Base-by-base conservation (phyloP, 2,888 invertebrate species). In the Ceriagrion tenellum region DNA sequence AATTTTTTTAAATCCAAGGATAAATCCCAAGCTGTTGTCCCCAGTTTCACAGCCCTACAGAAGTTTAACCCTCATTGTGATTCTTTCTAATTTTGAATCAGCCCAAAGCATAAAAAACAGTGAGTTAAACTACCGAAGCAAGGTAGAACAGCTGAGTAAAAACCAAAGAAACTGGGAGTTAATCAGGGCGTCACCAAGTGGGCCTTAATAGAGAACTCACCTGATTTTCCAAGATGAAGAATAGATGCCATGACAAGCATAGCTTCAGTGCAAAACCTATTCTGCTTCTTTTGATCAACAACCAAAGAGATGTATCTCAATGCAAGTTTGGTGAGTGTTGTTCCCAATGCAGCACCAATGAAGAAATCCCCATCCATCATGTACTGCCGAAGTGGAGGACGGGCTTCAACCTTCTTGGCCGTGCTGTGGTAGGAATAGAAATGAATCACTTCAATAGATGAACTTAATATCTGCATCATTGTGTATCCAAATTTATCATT, bases 331-430 rank as follows among this genome's bases (percentile, higher is more conserved):
- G 99, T 98, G 95, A 99, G 97, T 59, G 99, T 99, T 0, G 99
- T 99, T 89, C 99, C 98, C 40, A 99, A 97, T 88, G 99, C 98
- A 26, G 99, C 99, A 2, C 98, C 99, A 95, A 99, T 98, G 97
- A 99, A 99, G 97, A 99, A 99, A 96, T 99, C 99, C 2, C 99
- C 99, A 96, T 98, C 98, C 97, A 99, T 98, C 96, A 99, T 97
- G 96, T 99, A 99, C 96, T 98, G 98, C 74, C 99, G 98, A 95
- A 99, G 97, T 16, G 98, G 98, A 30, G 99, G 99, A 95, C 98
- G 97, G 96, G 98, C 98, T 96, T 98, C 98, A 95, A 97, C 97
- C 96, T 98, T 98, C 96, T 97, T 98, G 13, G 97, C 97, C 96
- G 96, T 95, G 95, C 96, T 96, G 95, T 95, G 95, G 56, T 35